Evolutionary conservation across 2,113 vertebrate genomes (phyloP), one percentile per base, ranked within the genome.

Genomic region (Triplophysa siluroides): DNA sequence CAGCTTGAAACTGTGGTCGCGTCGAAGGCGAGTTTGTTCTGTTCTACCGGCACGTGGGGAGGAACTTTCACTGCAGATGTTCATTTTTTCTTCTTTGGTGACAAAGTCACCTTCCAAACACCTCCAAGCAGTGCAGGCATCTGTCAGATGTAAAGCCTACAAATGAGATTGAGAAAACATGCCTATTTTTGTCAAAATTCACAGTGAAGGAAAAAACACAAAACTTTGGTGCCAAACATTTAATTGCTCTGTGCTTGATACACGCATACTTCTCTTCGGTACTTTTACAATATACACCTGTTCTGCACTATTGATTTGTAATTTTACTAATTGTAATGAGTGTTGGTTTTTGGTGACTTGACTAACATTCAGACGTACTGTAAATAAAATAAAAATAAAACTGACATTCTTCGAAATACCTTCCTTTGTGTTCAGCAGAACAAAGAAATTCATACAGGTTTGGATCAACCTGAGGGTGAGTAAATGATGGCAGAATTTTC

Each of bases 1-100:
- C 85, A 88, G 85, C 80, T 87, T 88, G 81, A 88, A 84, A 85
- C 83, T 56, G 78, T 62, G 56, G 58, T 83, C 78, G 29, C 21
- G 18, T 72, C 82, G 76, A 60, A 61, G 24, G 82, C 68, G 65
- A 7, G 16, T 83, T 88, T 84, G 47, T 73, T 84, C 73, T 62
- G 73, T 75, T 75, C 45, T 47, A 61, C 71, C 38, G 60, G 54
- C 33, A 74, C 71, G 23, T 13, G 11, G 56, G 38, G 54, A 58
- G 54, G 73, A 14, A 63, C 38, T 43, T 75, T 23, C 73, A 75
- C 41, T 75, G 60, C 73, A 75, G 73, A 63, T 63, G 73, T 75
- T 75, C 23, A 45, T 26, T 38, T 63, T 23, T 75, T 43, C 41
- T 47, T 47, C 72, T 45, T 58, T 75, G 23, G 73, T 11, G 73